Conservation (phyloP, 2,888 invertebrate genomes). For the Brachyptera risi region DNA sequence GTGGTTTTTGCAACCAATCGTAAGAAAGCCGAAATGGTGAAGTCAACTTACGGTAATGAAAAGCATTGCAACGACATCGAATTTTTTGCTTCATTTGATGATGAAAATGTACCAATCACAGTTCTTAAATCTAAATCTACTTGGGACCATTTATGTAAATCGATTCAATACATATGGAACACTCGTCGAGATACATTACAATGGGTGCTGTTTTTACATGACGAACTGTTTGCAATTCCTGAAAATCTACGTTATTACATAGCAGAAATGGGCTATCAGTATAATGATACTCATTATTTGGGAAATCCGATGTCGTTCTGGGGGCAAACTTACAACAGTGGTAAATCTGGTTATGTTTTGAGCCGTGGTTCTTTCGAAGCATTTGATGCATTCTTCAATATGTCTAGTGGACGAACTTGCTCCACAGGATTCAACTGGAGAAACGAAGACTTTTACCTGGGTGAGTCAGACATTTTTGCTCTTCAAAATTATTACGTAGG, state of each 20-base stretch:
- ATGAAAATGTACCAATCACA: conserved; percentile 23
- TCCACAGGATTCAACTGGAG: conserved; percentile 44
- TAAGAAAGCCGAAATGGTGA: conserved; percentile 44
- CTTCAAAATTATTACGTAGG: no score
- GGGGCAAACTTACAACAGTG: conserved; percentile 52
- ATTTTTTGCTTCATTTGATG: conserved; percentile 26
- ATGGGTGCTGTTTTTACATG: conserved; percentile 54
- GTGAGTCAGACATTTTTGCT: conserved; percentile 40
- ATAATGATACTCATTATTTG: conserved; percentile 48
- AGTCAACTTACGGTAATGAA: conserved; percentile 44
- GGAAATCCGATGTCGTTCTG: conserved; percentile 54
- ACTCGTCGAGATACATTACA: conserved; percentile 41
- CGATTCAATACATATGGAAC: conserved; percentile 42
- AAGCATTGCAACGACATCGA: conserved; percentile 34
- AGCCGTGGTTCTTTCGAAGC: conserved; percentile 48
- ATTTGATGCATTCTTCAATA: conserved; percentile 45
- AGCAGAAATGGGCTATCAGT: conserved; percentile 44
- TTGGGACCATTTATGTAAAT: conserved; percentile 48
- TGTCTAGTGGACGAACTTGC: conserved; percentile 44
- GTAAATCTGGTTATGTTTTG: conserved; percentile 53
- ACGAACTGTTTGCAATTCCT: conserved; percentile 52
- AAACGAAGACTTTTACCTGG: conserved; percentile 56
- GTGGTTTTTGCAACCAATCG: conserved; percentile 47
- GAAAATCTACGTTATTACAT: conserved; percentile 54
- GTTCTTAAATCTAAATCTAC: conserved; percentile 37